Evolutionary conservation across 1,140 invertebrate genomes (phyloP).

Genomic region (Leptonema lineaticorne): DNA sequence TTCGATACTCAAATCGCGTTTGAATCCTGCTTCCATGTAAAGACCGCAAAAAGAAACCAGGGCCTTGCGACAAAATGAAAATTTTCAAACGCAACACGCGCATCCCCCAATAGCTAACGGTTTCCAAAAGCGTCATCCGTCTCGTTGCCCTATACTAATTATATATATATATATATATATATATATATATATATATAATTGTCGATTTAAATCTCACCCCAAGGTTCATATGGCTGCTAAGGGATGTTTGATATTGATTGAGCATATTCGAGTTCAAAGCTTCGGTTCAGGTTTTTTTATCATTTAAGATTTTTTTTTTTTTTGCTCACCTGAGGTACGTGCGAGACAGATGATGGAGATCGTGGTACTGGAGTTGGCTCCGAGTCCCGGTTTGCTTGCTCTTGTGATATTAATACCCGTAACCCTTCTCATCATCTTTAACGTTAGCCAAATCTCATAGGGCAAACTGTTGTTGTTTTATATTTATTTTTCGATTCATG

Average conservation of each 20-base stretch:
- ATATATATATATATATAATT: too few species aligned
- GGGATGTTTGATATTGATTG: background rate
- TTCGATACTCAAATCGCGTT: background rate
- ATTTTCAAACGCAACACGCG: background rate
- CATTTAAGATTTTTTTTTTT: background rate
- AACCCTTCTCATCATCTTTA: background rate
- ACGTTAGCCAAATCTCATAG: background rate
- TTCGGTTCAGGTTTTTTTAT: background rate
- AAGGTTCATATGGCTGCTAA: too few species aligned
- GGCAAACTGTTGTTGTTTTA: too few species aligned
- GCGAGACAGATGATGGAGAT: background rate
- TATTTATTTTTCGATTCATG: too few species aligned
- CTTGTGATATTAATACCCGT: conserved; percentile 12
- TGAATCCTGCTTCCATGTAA: background rate
- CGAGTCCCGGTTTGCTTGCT: too few species aligned
- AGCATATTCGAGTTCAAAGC: background rate
- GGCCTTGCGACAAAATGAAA: background rate
- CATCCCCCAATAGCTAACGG: too few species aligned
- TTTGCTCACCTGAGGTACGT: conserved; percentile 11
- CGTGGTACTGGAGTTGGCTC: background rate
- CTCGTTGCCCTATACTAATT: too few species aligned
- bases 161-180: too few species aligned
- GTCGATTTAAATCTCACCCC: too few species aligned
- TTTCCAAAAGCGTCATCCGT: too few species aligned
- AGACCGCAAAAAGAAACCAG: background rate